Evolutionary conservation across 2,113 vertebrate species (phyloP), one percentile per base, ranked within the genome.

Genomic region (Nothobranchius furzeri): DNA sequence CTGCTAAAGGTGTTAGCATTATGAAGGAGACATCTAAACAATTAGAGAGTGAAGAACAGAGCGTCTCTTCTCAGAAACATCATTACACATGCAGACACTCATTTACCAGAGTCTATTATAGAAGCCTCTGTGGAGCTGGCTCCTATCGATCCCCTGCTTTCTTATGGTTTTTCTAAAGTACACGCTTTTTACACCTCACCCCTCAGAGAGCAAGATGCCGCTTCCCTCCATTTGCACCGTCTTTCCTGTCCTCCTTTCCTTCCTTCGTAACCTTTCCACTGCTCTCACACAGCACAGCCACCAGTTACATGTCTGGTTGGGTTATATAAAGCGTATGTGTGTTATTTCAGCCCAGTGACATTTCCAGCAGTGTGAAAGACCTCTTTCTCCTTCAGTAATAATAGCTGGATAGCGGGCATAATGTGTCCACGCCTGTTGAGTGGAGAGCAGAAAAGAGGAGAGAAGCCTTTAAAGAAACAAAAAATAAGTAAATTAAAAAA

Each of bases 301-400:
- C 78, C 64, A 7, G 30, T 49, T 7, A 57, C 82, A 51, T 62
- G 66, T 76, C 81, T 78, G 63, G 72, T 53, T 51, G 65, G 43
- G 40, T 64, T 59, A 74, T 60, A 50, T 68, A 67, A 57, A 60
- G 72, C 78, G 46, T 52, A 65, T 78, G 37, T 40, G 65, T 79
- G 76, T 74, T 82, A 64, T 73, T 81, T 54, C 52, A 53, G 76
- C 61, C 61, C 42, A 73, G 73, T 90, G 90, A 90, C 91, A 93
- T 92, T 91, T 89, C 76, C 85, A 84, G 75, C 60, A 58, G 46
- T 64, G 81, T 68, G 68, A 86, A 87, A 81, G 67, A 70, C 57
- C 65, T 70, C 46, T 75, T 69, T 53, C 3, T 55, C 30, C 4
- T 59, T 59, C 71, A 89, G 20, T 20, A 20, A 82, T 81, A 87